phyloP scores from a whole-genome alignment of 2,888 invertebrate species.

The Morpho deidamia region DNA sequence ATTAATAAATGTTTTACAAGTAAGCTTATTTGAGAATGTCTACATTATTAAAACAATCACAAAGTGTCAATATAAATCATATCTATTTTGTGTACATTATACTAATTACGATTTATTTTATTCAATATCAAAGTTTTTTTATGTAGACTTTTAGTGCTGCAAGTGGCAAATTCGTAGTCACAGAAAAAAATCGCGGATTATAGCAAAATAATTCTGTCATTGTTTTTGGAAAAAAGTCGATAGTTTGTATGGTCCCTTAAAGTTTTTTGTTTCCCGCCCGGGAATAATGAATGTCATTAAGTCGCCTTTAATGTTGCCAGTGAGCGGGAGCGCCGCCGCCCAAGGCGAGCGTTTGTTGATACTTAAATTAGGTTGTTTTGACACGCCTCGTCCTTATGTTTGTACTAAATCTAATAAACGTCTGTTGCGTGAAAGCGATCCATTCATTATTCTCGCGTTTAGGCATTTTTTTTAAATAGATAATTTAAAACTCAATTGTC shows the following conservation, averaged over 20 bases:
- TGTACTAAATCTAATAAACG: conserved; percentile 76
- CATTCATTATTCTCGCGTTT: conserved; percentile 47
- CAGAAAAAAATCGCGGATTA: too few species aligned
- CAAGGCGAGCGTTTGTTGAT: conserved; percentile 77
- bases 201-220: not conserved
- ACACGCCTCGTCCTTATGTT: conserved; percentile 76
- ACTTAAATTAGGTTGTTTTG: conserved; percentile 78
- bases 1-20: too few species aligned
- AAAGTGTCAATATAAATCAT: too few species aligned
- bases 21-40: not conserved
- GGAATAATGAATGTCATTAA: conserved; percentile 78
- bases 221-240: not conserved
- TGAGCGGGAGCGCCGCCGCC: conserved; percentile 67
- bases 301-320: conserved; percentile 78
- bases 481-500: too few species aligned
- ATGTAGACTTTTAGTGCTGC: too few species aligned
- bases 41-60: not conserved
- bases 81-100: too few species aligned
- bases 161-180: too few species aligned
- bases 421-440: conserved; percentile 56
- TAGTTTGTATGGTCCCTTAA: conserved; percentile 28
- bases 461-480: not conserved
- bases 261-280: conserved; percentile 70
- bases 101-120: too few species aligned
- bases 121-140: too few species aligned